Evolutionary conservation across 2,113 vertebrate species (phyloP).

Genomic region (Anser cygnoides): DNA sequence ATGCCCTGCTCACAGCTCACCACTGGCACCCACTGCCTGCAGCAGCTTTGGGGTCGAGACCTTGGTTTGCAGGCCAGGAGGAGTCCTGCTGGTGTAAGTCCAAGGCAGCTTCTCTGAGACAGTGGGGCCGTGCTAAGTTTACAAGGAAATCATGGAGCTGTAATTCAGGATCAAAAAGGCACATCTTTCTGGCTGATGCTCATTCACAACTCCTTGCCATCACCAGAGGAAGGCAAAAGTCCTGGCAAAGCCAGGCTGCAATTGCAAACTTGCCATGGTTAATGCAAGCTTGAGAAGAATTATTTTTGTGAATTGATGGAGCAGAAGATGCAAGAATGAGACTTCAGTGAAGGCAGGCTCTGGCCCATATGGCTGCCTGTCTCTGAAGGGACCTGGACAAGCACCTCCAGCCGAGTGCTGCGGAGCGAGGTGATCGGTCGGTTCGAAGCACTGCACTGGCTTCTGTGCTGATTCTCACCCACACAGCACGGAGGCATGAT

Average conservation of each 20-base stretch:
- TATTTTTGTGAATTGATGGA: neutral
- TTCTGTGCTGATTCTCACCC: neutral
- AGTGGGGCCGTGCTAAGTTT: neutral
- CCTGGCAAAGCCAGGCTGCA: neutral
- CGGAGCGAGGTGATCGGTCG: fast-evolving
- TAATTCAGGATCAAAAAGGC: neutral
- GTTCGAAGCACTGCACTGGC: neutral
- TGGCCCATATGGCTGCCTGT: neutral
- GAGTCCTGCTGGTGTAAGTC: neutral
- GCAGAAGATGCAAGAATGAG: neutral
- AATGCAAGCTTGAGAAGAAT: neutral
- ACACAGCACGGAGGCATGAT: fast-evolving
- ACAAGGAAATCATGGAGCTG: neutral
- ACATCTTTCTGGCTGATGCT: neutral
- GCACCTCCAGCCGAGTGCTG: neutral
- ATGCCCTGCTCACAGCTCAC: fast-evolving
- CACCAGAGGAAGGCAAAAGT: neutral
- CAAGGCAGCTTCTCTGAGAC: neutral
- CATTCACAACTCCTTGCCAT: neutral
- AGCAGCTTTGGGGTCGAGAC: fast-evolving
- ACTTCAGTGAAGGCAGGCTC: neutral
- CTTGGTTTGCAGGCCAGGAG: neutral
- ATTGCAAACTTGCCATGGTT: neutral
- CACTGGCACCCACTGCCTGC: neutral
- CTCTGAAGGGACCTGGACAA: neutral